Base-by-base conservation (phyloP, 1,140 invertebrate genomes). In the Thaumetopoea pityocampa region DNA sequence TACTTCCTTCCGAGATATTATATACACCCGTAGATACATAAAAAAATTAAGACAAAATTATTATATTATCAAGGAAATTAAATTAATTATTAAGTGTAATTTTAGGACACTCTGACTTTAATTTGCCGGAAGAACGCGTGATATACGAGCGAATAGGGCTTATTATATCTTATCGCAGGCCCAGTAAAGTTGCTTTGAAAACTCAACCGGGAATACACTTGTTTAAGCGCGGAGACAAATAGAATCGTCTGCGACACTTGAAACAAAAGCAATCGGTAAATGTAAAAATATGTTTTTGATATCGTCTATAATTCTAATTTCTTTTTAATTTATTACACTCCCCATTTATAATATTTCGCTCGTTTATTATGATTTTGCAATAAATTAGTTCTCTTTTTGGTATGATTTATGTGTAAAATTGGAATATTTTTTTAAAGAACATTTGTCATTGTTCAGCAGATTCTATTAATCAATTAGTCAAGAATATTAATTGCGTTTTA, bases 101-200 rank as follows among this genome's bases (percentile, higher is more conserved):
- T 24, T 47, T 23, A 23, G 8, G 17, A 14, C 38, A 38, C 28
- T 10, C 36, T 23, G 30, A 19, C 17, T 30, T 49, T 46, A 16
- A 40, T 54, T 50, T 49, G 22, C 49, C 38, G 40, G 50, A 49
- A 58, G 42, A 58, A 54, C 46, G 52, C 57, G 56, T 57, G 57
- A 68, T 61, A 61, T 66, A 70, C 56, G 64, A 58, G 56, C 56
- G 55, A 50, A 57, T 64, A 65, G 56, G 66, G 69, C 56, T 67
- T 67, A 59, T 59, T 66, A 32, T 76, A 68, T 71, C 68, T 76
- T 76, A 76, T 76, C 68, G 55, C 59, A 37, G 45, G 24, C 50
- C 54, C 57, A 67, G 56, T 71, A 69, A 67, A 57, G 57, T 72
- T 63, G 53, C 55, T 70, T 61, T 60, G 57, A 70, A 65, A 69